Evolutionary conservation across 2,888 invertebrate species (phyloP).

Genomic region (Schrankia costaestrigalis): DNA sequence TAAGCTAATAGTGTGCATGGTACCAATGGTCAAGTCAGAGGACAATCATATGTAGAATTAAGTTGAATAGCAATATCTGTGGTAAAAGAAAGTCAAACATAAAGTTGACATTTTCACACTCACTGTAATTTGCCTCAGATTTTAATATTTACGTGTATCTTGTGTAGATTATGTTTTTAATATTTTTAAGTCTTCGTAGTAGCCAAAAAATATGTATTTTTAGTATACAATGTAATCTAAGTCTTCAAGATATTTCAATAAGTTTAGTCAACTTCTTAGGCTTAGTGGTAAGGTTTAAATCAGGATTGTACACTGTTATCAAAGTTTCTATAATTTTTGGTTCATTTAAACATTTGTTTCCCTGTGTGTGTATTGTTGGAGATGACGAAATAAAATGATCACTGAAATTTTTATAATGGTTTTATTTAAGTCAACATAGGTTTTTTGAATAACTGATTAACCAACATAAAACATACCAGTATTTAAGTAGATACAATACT

Average conservation of each 20-base stretch:
- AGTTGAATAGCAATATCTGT: too few species aligned
- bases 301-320: conserved; percentile 23
- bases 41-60: too few species aligned
- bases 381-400: conserved; percentile 39
- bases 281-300: conserved; percentile 15
- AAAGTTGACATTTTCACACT: too few species aligned
- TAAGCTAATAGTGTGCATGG: too few species aligned
- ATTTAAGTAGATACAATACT: not conserved
- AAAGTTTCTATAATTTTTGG: conserved; percentile 24
- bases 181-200: conserved; percentile 5
- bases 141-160: too few species aligned
- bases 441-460: conserved; percentile 22
- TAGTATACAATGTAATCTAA: conserved; percentile 5
- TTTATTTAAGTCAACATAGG: conserved; percentile 67
- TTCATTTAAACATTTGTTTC: conserved; percentile 17
- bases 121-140: too few species aligned
- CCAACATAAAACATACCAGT: conserved; percentile 1
- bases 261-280: conserved; percentile 29
- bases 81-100: too few species aligned
- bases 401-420: conserved; percentile 40
- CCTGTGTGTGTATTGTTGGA: conserved; percentile 28
- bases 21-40: too few species aligned
- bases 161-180: too few species aligned
- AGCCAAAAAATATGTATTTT: too few species aligned
- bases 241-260: conserved; percentile 16